Evolutionary conservation across 2,797 vertebrate species (phyloP), one percentile per base, ranked within the genome.

Genomic region (Luscinia luscinia): DNA sequence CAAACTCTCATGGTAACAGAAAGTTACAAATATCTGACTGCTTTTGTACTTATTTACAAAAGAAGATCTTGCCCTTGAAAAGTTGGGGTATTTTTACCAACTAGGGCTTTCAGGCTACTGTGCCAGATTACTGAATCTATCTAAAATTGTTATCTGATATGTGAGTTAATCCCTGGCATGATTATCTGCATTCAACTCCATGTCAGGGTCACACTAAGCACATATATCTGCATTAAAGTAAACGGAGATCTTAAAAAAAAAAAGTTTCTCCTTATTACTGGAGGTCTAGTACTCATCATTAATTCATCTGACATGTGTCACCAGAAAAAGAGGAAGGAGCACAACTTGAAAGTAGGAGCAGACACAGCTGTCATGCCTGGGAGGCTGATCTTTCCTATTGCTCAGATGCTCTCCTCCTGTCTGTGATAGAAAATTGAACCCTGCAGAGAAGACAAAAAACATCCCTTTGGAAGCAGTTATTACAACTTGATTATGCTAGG

Each of bases 361-460:
- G 74, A 55, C 40, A 86, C 51, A 90, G 49, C 43, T 84, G 51
- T 67, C 67, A 40, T 67, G 77, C 52, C 77, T 87, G 57, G 64
- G 54, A 87, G 78, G 78, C 32, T 79, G 80, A 94, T 93, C 36
- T 63, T 73, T 92, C 51, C 43, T 80, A 3, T 21, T 84, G 30
- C 54, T 79, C 41, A n/a, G 72, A 94, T 58, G 61, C 51, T 72
- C 41, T 89, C 38, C 41, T 73, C 49, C 67, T 61, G 28, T 28
- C 57, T 90, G 6, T 30, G 41, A 81, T 0, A 87, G 67, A 84
- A 95, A 95, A 90, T 69, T 80, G 77, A 93, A 79, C 49, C 22
- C 81, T 74, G 67, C 38, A 84, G 81, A 95, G 78, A 84, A 87
- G 49, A 74, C 15, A 79, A 70, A 54, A 96, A 96, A 74, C 63